These are phyloP conservation scores for Antennarius maculatus DNA, from an alignment of 2,797 vertebrate species.

Conservation along the genomic window DNA sequence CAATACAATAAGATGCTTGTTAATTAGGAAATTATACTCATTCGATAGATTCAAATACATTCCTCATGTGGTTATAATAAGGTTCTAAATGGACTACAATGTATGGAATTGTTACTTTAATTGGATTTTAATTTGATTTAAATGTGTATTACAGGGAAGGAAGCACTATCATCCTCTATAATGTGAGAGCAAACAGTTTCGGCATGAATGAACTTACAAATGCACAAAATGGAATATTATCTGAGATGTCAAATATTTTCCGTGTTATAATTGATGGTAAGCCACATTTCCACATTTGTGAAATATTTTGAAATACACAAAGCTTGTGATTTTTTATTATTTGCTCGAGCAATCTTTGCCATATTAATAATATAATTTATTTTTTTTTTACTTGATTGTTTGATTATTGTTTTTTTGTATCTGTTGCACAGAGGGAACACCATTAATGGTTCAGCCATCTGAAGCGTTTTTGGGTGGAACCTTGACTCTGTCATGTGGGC, in stretches of 20 bases:
- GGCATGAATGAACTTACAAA: constrained; percentile 6
- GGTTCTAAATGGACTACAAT: neutral
- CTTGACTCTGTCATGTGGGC: constrained; percentile 46
- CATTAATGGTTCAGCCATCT: fast-evolving
- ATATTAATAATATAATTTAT: neutral
- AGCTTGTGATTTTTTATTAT: too few species aligned
- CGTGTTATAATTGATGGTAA: constrained; percentile 3
- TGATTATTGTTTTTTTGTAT: constrained; percentile 3
- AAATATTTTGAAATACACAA: too few species aligned
- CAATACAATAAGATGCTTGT: too few species aligned
- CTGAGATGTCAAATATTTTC: constrained; percentile 29
- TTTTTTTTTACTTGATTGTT: neutral
- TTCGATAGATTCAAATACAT: too few species aligned
- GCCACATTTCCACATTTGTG: too few species aligned
- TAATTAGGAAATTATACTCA: too few species aligned
- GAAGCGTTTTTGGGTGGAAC: neutral
- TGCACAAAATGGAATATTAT: constrained; percentile 46
- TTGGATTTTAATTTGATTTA: constrained; percentile 5
- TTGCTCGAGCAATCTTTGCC: neutral
- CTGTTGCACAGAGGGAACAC: fast-evolving
- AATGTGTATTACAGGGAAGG: constrained; percentile 74
- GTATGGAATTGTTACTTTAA: neutral
- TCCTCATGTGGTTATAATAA: neutral
- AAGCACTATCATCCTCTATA: constrained; percentile 76
- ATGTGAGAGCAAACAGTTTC: constrained; percentile 49